These are phyloP conservation scores for Limenitis camilla DNA, from an alignment of 2,888 invertebrate species.

Conservation along the genomic window DNA sequence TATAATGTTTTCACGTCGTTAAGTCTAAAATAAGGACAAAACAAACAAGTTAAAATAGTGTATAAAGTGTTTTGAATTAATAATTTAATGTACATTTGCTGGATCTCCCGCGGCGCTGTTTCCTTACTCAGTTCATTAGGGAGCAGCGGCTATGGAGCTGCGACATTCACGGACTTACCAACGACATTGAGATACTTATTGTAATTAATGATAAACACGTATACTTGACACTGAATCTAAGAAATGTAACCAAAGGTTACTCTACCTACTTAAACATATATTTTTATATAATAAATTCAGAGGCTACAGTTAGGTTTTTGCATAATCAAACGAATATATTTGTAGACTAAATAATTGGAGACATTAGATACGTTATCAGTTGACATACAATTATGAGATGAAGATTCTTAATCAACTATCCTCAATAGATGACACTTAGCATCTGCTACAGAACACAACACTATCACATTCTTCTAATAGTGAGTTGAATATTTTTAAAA, in stretches of 20 bases:
- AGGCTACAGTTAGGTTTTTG: too few relatives aligned
- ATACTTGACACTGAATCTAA: not conserved
- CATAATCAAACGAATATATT: too few relatives aligned
- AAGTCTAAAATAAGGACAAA: constrained; percentile 50
- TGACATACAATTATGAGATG: too few relatives aligned
- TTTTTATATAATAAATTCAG: too few relatives aligned
- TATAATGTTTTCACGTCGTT: constrained; percentile 70
- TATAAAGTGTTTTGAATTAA: constrained; percentile 66
- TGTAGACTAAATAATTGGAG: too few relatives aligned
- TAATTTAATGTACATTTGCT: constrained; percentile 49
- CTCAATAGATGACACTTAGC: too few relatives aligned
- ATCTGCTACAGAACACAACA: too few relatives aligned
- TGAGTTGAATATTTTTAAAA: too few relatives aligned
- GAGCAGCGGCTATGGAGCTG: constrained; percentile 16
- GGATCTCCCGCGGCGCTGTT: constrained; percentile 46
- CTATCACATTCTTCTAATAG: too few relatives aligned
- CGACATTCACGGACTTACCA: constrained; percentile 16
- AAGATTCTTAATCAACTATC: too few relatives aligned
- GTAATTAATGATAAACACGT: constrained; percentile 17
- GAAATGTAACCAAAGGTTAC: not conserved
- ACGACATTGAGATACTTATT: constrained; percentile 21
- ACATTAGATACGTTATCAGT: too few relatives aligned
- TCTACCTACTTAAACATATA: too few relatives aligned
- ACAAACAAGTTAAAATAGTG: constrained; percentile 63
- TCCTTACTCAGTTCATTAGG: constrained; percentile 27